Evolutionary conservation across 2,113 vertebrate species (phyloP).

Genomic region (Barbus barbus): DNA sequence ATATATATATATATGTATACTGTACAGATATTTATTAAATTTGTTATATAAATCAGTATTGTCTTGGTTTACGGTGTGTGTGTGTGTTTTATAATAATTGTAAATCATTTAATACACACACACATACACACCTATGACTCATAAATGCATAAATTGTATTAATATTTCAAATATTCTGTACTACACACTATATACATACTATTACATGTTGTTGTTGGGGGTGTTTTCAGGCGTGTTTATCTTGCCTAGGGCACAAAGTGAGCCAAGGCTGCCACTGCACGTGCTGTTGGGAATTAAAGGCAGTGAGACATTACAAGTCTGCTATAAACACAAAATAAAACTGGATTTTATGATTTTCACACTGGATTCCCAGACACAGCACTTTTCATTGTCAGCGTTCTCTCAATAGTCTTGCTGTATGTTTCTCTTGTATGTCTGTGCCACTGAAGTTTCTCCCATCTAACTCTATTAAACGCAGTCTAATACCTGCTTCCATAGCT

Average conservation of each 20-base stretch:
- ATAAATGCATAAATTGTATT: too few relatives aligned
- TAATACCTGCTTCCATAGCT: background rate
- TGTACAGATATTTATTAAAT: too few relatives aligned
- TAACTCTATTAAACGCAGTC: background rate
- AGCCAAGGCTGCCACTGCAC: background rate
- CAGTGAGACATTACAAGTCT: background rate
- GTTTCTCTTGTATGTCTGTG: background rate
- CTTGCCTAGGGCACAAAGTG: background rate
- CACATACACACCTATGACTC: too few relatives aligned
- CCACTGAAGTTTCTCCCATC: background rate
- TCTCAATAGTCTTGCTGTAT: background rate
- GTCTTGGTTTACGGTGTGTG: too few relatives aligned
- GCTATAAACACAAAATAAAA: background rate
- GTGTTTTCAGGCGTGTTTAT: background rate
- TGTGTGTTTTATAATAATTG: too few relatives aligned
- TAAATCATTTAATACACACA: too few relatives aligned
- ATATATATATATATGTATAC: too few relatives aligned
- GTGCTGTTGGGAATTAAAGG: conserved; percentile 6
- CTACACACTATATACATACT: background rate
- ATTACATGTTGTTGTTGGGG: background rate
- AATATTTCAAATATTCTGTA: too few relatives aligned
- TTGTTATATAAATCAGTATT: too few relatives aligned
- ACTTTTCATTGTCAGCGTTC: background rate
- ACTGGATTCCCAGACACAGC: background rate
- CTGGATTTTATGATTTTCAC: background rate